phyloP scores from a whole-genome alignment of 1,140 invertebrate species.

The Cotesia chilonis region DNA sequence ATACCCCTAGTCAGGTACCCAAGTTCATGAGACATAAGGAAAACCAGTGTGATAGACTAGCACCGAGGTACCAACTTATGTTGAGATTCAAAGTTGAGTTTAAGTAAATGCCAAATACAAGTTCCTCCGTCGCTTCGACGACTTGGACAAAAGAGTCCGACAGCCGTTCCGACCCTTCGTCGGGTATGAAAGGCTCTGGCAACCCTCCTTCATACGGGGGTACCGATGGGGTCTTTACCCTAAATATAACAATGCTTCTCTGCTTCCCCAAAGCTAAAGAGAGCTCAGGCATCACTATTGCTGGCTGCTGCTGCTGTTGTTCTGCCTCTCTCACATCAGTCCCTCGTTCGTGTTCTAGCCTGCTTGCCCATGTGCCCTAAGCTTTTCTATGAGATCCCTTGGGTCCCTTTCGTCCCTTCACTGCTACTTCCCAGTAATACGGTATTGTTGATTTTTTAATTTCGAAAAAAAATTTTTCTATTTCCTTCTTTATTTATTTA shows the following conservation, averaged over 20 bases:
- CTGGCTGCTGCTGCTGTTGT: neutral
- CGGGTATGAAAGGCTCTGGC: slow-evolving; percentile 48
- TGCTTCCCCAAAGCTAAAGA: slow-evolving; percentile 15
- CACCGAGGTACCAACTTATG: neutral
- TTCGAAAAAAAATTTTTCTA: neutral
- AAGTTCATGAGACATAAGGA: too few species aligned
- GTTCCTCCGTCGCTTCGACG: slow-evolving; percentile 45
- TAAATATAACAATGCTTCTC: slow-evolving; percentile 45
- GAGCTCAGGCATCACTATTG: neutral
- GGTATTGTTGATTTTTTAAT: slow-evolving; percentile 8
- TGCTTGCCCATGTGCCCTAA: slow-evolving; percentile 25
- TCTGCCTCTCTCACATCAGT: neutral
- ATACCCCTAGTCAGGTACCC: too few species aligned
- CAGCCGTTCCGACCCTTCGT: slow-evolving; percentile 44
- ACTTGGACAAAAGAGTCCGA: slow-evolving; percentile 47
- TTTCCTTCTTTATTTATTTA: neutral
- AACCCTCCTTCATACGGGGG: slow-evolving; percentile 47
- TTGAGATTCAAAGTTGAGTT: slow-evolving; percentile 5
- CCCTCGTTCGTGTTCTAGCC: too few species aligned
- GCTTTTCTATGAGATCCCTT: slow-evolving; percentile 12
- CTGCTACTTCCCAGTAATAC: slow-evolving; percentile 28
- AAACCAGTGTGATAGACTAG: too few species aligned
- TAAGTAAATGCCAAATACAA: slow-evolving; percentile 26
- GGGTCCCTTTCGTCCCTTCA: slow-evolving; percentile 8
- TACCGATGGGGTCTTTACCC: slow-evolving; percentile 42